Evolutionary conservation across 2,113 vertebrate species (phyloP).

Genomic region (Labrus mixtus): DNA sequence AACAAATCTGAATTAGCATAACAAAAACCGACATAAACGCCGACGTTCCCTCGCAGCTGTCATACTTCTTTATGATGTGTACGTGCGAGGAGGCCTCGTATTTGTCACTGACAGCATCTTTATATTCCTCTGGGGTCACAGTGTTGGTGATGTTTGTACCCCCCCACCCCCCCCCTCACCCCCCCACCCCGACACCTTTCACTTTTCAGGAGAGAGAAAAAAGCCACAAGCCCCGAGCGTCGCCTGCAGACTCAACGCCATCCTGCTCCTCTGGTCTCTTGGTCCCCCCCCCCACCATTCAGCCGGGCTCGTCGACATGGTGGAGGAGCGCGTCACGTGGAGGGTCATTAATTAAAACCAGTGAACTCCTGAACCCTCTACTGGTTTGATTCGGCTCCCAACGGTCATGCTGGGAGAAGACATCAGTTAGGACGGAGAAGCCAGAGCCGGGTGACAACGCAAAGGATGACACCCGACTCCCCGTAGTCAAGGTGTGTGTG

Average conservation of each 20-base stretch:
- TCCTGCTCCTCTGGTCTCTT: neutral
- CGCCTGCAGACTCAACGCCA: conserved; percentile 31
- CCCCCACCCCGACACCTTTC: neutral
- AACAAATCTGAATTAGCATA: conserved; percentile 54
- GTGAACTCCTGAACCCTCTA: conserved; percentile 72
- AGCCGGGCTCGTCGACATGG: neutral
- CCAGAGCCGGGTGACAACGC: conserved; percentile 1
- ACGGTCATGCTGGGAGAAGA: conserved; percentile 46
- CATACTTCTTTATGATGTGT: conserved; percentile 34
- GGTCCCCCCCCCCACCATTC: conserved; percentile 31
- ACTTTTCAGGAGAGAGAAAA: neutral
- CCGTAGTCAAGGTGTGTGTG: conserved; percentile 21
- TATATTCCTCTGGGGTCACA: conserved; percentile 15
- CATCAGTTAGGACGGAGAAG: conserved; percentile 45
- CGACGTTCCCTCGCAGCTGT: conserved; percentile 23
- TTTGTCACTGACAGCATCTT: conserved; percentile 26
- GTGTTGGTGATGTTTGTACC: neutral
- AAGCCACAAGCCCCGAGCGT: conserved; percentile 4
- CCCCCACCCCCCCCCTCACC: conserved; percentile 3
- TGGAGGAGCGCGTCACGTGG: conserved; percentile 10
- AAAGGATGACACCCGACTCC: conserved; percentile 31
- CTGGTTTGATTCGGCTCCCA: conserved; percentile 51
- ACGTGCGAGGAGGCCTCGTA: conserved; percentile 11
- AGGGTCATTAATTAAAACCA: conserved; percentile 60
- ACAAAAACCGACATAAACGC: conserved; percentile 32